Evolutionary conservation across 2,113 vertebrate genomes (phyloP).

Genomic region (Apeltes quadracus): DNA sequence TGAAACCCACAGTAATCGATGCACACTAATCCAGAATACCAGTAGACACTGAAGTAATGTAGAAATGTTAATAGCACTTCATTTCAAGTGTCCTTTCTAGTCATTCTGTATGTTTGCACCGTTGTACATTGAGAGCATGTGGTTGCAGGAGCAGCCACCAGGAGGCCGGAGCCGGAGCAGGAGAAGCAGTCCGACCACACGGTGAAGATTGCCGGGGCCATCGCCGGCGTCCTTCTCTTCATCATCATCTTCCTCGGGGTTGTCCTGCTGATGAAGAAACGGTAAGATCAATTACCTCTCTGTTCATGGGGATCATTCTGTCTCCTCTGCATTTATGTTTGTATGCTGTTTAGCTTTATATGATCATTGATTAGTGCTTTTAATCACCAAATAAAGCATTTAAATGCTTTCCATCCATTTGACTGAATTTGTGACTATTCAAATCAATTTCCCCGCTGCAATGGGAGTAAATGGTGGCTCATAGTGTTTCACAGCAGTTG

Average conservation of each 20-base stretch:
- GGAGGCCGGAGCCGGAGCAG: constrained; percentile 65
- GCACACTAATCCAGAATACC: no score
- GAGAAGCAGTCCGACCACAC: constrained; percentile 71
- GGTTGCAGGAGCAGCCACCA: constrained; percentile 64
- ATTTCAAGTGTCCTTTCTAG: no score
- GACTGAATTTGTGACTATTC: background rate
- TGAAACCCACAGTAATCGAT: no score
- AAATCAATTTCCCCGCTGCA: no score
- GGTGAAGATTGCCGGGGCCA: constrained; percentile 71
- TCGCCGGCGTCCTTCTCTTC: constrained; percentile 67
- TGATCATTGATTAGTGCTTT: background rate
- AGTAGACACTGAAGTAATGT: no score
- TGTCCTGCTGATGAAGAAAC: constrained; percentile 72
- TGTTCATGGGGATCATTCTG: background rate
- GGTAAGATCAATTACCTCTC: background rate
- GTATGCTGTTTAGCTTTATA: background rate
- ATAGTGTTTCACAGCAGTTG: no score
- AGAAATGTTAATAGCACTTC: no score
- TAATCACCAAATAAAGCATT: background rate
- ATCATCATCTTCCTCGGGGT: constrained; percentile 76
- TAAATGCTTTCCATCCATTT: background rate
- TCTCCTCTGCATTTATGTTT: background rate
- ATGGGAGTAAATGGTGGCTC: no score
- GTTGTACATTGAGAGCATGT: no score
- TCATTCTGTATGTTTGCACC: no score